Base-by-base conservation (phyloP, 2,888 invertebrate genomes). In the Gari tellinella region DNA sequence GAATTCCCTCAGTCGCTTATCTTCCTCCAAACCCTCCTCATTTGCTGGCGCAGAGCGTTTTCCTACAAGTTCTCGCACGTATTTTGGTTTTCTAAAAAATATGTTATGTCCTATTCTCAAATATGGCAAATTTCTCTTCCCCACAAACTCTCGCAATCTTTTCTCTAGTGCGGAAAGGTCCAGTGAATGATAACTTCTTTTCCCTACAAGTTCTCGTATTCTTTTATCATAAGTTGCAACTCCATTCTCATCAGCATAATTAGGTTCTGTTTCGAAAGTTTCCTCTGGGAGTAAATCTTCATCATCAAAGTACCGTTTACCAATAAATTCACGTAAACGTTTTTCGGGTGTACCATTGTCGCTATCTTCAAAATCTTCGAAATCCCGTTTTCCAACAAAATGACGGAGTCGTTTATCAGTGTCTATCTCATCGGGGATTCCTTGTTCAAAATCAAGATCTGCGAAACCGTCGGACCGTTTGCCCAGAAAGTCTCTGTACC, bases 81-180 rank as follows among this genome's bases (percentile, higher is more conserved):
- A 79, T 57, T 67, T 72, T 12, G 74, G 73, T 55, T 70, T 66
- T 55, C 70, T 55, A 48, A 78, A 58, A 72, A 53, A 65, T 25
- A 61, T 61, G 21, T 55, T 55, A 3, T 58, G 61, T n/a, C 48
- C 53, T 19, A 68, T 53, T 53, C 43, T 41, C 21, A 61, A 31
- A 41, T 40, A 64, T 1, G 74, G 68, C 37, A 68, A 58, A 46
- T 55, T 53, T 25, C 78, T 25, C 56, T 78, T 78, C 7, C 73
- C 73, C 41, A 78, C 78, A 53, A 78, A 78, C 19, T 78, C 78
- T 12, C 78, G 62, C 21, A 78, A 63, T 25, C 78, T 65, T 52
- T 78, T 78, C 14, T 62, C 73, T 15, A 75, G 45, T 38, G 52
- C 58, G 0, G 75, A 62, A 4, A 63, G 40, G 37, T 63, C 51